Evolutionary conservation across 2,888 invertebrate genomes (phyloP).

Genomic region (Rhogogaster chlorosoma): DNA sequence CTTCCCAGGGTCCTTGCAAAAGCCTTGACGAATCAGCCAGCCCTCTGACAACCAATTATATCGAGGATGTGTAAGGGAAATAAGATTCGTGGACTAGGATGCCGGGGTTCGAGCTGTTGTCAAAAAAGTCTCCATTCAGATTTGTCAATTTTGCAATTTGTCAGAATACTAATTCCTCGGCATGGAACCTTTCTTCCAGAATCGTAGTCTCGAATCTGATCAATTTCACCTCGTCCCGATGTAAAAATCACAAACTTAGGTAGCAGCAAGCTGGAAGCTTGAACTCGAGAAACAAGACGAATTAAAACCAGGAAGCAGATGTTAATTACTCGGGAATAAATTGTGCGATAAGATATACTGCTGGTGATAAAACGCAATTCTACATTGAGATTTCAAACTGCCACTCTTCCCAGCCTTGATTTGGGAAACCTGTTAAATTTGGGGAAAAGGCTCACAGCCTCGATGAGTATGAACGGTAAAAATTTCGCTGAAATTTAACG

Average conservation of each 20-base stretch:
- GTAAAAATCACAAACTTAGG: neutral
- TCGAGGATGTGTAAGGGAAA: conserved; percentile 55
- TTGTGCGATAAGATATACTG: neutral
- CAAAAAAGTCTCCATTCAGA: neutral
- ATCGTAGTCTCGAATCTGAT: neutral
- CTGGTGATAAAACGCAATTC: neutral
- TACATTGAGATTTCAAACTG: neutral
- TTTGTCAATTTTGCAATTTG: neutral
- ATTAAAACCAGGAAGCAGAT: neutral
- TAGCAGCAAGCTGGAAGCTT: neutral
- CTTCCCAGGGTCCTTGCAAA: neutral
- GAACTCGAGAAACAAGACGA: neutral
- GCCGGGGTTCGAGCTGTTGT: neutral
- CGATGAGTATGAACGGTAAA: no score
- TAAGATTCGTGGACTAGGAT: neutral
- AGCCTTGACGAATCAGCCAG: conserved; percentile 29
- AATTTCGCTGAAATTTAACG: no score
- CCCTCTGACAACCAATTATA: conserved; percentile 65
- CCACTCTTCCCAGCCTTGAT: neutral
- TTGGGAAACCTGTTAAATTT: neutral
- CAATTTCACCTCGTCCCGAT: no score
- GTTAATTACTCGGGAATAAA: neutral
- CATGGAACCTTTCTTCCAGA: neutral
- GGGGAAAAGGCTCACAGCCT: no score
- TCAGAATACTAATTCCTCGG: neutral